A percentile compares a stretch with the other conserved stretches of the same genome.
These are phyloP conservation scores for Protula sp. DNA, from an alignment of 2,888 invertebrate genomes.

Conservation along the genomic window DNA sequence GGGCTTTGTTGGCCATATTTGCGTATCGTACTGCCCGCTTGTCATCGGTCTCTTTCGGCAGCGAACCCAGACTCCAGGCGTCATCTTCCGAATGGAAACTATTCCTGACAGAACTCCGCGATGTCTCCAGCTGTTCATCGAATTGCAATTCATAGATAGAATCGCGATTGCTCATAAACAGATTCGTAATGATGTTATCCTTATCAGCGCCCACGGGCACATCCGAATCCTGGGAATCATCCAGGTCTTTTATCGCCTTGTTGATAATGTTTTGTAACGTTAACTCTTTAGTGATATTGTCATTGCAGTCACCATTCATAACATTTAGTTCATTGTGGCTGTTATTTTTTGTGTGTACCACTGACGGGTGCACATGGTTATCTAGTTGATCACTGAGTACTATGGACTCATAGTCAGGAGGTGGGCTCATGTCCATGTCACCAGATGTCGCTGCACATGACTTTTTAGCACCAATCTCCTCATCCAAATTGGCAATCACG, in stretches of 20 bases:
- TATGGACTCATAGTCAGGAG: conserved; percentile 13
- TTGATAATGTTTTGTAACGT: neutral
- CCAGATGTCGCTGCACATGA: no score
- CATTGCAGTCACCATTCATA: neutral
- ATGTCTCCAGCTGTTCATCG: conserved; percentile 43
- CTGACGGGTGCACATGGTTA: no score
- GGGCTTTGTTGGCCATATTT: neutral
- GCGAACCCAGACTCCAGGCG: conserved; percentile 8
- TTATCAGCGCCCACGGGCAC: neutral
- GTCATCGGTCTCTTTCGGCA: neutral
- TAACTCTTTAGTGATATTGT: no score
- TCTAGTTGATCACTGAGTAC: conserved; percentile 2
- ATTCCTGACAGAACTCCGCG: neutral
- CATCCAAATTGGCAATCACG: no score
- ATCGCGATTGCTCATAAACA: conserved; percentile 26
- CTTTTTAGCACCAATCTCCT: no score
- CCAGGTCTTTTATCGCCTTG: neutral
- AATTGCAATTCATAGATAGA: conserved; percentile 49
- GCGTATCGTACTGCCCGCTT: no score
- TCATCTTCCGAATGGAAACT: neutral
- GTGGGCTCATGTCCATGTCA: no score
- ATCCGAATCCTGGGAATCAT: neutral
- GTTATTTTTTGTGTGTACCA: no score
- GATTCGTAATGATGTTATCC: neutral
- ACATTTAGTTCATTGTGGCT: neutral